Base-by-base conservation (phyloP, 1,140 invertebrate genomes). In the Goniozus legneri region DNA sequence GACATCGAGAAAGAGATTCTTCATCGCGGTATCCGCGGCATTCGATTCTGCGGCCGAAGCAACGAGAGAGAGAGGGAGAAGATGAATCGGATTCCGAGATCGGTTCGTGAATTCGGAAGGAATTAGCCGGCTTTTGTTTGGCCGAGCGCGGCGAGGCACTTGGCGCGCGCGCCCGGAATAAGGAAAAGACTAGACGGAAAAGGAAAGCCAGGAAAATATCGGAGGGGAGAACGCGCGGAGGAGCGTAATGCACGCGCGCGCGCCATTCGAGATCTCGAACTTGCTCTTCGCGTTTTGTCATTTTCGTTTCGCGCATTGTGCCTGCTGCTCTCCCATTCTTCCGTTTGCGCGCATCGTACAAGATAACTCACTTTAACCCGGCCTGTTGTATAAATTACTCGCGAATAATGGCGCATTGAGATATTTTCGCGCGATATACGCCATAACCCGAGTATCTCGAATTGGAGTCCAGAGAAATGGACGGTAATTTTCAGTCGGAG, bases 301-400 rank as follows among this genome's bases (percentile, higher is more conserved):
- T n/a, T n/a, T n/a, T n/a, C n/a, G n/a, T n/a, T n/a, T 36, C 21
- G 53, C 24, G 53, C 54, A 68, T 62, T 63, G 61, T 60, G 39
- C 49, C 16, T n/a, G n/a, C n/a, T n/a, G 30, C 38, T 41, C 49
- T 24, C 36, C 34, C 37, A 21, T 12, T 39, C 19, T 16, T 33
- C 16, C 42, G 20, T 50, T 38, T 24, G 34, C 32, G 31, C 8
- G 14, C 27, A 18, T 38, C 21, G 30, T 50, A 53, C 50, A 43
- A 63, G 64, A 65, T 69, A 71, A 68, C 50, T 67, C 55, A 67
- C 58, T 69, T 67, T 67, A 59, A 58, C 43, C 54, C 33, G 38
- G 38, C 44, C 47, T n/a, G 49, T 56, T 60, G 49, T 58, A 64
- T 70, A 64, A 69, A 69, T 65, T 65, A 62, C 54, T 40, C 37